Conservation (phyloP, 2,888 invertebrate species). For the Lasioglossum morio region DNA sequence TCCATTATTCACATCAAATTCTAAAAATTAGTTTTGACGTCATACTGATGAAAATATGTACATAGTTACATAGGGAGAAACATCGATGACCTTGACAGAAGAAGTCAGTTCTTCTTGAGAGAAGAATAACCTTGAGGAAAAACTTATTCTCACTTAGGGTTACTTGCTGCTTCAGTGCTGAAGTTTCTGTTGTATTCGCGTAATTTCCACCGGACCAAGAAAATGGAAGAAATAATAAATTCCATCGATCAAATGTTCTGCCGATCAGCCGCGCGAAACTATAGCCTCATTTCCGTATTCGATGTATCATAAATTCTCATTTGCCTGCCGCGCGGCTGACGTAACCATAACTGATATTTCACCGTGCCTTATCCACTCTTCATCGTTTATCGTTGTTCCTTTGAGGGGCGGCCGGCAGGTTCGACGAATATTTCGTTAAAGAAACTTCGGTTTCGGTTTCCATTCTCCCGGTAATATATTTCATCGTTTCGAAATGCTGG, state of each 20-base stretch:
- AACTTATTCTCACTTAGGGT: no score
- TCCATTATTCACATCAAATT: no score
- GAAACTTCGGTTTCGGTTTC: neutral
- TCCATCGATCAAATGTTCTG: constrained; percentile 16
- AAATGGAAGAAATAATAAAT: neutral
- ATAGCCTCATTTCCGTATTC: constrained; percentile 9
- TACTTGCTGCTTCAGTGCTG: no score
- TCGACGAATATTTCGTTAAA: neutral
- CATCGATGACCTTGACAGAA: neutral
- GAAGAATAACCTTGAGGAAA: no score
- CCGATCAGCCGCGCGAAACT: neutral
- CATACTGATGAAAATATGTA: neutral
- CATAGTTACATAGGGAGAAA: neutral
- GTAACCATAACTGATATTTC: constrained; percentile 9
- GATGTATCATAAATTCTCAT: constrained; percentile 28
- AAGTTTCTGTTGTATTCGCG: neutral
- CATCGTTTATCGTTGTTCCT: constrained; percentile 1
- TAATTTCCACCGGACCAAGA: neutral
- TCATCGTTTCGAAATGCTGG: neutral
- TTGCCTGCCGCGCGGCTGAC: neutral
- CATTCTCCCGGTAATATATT: neutral
- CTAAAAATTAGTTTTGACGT: no score
- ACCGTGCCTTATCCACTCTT: neutral
- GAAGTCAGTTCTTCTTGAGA: no score
- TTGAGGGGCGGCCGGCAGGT: neutral